Conservation (phyloP, 2,797 vertebrate species). For the Betta splendens region DNA sequence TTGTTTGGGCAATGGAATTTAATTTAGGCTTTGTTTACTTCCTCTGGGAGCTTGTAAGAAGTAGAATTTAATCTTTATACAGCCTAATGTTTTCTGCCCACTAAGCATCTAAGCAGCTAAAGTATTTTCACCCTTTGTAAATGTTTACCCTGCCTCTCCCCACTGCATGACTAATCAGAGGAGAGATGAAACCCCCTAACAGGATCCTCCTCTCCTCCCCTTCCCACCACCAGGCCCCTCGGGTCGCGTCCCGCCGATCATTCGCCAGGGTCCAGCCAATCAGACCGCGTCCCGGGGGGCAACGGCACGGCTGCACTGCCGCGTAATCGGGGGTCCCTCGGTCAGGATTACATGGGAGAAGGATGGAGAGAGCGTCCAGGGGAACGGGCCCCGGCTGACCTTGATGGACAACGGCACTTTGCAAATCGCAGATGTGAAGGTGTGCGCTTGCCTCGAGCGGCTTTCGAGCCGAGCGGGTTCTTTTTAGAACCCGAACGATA, state of each 20-base stretch:
- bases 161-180: conserved; percentile 3
- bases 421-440: conserved; percentile 86
- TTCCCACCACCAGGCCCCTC: conserved; percentile 73
- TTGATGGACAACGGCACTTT: conserved; percentile 92
- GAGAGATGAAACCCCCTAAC: conserved; percentile 5
- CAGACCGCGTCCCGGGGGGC: conserved; percentile 85
- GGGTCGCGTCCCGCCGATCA: conserved; percentile 80
- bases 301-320: conserved; percentile 84
- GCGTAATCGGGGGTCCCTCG: conserved; percentile 80
- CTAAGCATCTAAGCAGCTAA: conserved; percentile 45
- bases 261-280: conserved; percentile 88
- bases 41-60: conserved; percentile 44
- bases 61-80: conserved; percentile 17
- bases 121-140: conserved; percentile 18
- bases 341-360: conserved; percentile 90
- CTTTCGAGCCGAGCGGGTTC: conserved; percentile 32
- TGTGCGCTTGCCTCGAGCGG: conserved; percentile 61
- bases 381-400: conserved; percentile 80
- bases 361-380: conserved; percentile 84
- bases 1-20: conserved; percentile 47
- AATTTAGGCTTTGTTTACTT: conserved; percentile 42
- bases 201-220: conserved; percentile 27
- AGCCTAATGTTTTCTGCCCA: conserved; percentile 44
- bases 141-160: not conserved
- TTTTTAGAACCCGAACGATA: conserved; percentile 13